Base-by-base conservation (phyloP, 2,797 vertebrate species). In the Onychomys torridus region DNA sequence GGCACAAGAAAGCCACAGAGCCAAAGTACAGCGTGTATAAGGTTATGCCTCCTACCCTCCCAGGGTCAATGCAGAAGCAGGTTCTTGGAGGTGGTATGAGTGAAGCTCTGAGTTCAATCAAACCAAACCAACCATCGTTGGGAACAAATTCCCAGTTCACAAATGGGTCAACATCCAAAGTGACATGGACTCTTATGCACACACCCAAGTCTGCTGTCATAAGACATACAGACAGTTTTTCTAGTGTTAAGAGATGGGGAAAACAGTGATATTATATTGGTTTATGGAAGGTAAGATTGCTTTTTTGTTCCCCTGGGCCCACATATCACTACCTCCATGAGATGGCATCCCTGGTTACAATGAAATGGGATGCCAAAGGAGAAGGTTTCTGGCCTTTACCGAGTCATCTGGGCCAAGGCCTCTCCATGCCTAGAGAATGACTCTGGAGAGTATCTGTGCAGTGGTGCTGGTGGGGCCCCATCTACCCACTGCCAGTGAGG, bases 401-500 rank as follows among this genome's bases (percentile, higher is more conserved):
- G 79, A 73, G 83, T 79, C 1, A n/a, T 90, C 79, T 59, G 84
- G 55, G 71, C 8, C 27, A 78, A 91, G 63, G n/a, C 37, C 29
- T 95, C 83, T 9, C 32, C 71, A 37, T 87, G 75, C 43, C 16
- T 91, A 52, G 6, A 27, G 17, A 5, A 12, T 94, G 59, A 25
- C 85, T 94, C 34, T 89, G 79, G 73, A 85, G n/a, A 94, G 14
- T 29, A 92, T 55, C 77, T 87, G 25, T 87, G 86, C 34, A 93
- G 9, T 37, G 52, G 34, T 93, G 57, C 23, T 92, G 7, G 12
- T 91, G 2, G 5, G 14, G 23, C 1, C 37, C 29, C 16, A 67
- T 55, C 29, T 81, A 29, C 65, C 79, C 52, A 57, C 40, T 63
- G 69, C 40, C 49, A 85, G 49, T 16, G 76, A 55, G 71, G 57